Conservation (phyloP, 1,140 invertebrate species). For the Pomacea maculata region DNA sequence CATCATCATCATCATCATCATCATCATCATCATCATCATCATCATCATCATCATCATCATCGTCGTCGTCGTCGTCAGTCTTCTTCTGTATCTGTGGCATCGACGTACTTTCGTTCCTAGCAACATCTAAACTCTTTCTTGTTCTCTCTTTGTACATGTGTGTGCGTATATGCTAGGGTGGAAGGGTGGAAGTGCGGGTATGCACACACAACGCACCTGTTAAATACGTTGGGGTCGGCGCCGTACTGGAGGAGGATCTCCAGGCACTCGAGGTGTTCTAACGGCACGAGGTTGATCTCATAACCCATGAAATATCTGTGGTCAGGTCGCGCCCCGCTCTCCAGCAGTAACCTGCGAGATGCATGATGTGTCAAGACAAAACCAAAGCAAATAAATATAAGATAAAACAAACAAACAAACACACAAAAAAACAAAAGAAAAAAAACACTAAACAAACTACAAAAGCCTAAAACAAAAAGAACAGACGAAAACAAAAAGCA, state of each 20-base stretch:
- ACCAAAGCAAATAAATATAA: not conserved
- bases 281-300: conserved; percentile 84
- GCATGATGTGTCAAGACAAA: not conserved
- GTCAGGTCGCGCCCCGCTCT: conserved; percentile 76
- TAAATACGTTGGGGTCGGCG: conserved; percentile 82
- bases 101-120: not conserved
- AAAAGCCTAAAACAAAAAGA: too few relatives aligned
- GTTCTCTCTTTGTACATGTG: not conserved
- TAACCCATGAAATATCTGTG: conserved; percentile 82
- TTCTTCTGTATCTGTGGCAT: too few relatives aligned
- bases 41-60: conserved; percentile 19
- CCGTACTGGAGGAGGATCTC: conserved; percentile 84
- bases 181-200: not conserved
- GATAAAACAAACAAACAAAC: not conserved
- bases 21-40: conserved; percentile 23
- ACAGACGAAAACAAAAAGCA: too few relatives aligned
- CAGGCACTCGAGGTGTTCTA: conserved; percentile 79
- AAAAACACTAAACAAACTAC: too few relatives aligned
- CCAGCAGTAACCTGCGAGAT: conserved; percentile 67
- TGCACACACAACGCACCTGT: conserved; percentile 20
- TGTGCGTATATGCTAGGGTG: not conserved
- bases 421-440: too few relatives aligned
- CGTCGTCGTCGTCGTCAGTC: not conserved
- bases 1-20: conserved; percentile 21
- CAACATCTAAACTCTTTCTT: not conserved